phyloP scores from a whole-genome alignment of 2,797 vertebrate genomes.

The Gymnoscopelus microlampas region DNA sequence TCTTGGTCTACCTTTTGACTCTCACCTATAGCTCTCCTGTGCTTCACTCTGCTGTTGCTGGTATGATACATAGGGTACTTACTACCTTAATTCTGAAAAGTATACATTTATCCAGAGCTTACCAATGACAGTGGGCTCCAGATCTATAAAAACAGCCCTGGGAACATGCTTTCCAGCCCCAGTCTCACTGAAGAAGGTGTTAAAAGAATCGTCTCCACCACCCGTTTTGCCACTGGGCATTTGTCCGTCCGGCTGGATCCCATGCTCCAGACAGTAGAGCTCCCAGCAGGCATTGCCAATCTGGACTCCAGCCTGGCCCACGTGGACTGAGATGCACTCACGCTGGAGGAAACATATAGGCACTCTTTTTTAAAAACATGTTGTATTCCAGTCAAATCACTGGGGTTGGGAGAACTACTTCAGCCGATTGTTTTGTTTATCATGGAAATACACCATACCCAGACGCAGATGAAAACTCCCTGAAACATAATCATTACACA shows the following conservation, averaged over 20 bases:
- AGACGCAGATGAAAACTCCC: too few relatives aligned
- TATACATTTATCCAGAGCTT: slow-evolving; percentile 15
- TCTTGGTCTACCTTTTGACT: too few relatives aligned
- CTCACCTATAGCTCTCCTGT: too few relatives aligned
- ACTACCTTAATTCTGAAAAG: too few relatives aligned
- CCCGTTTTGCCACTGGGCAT: slow-evolving; percentile 67
- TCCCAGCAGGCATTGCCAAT: slow-evolving; percentile 70
- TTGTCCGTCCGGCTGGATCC: slow-evolving; percentile 66
- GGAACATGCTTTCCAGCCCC: slow-evolving; percentile 83
- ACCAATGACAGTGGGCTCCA: slow-evolving; percentile 88
- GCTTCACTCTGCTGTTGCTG: too few relatives aligned
- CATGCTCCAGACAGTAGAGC: slow-evolving; percentile 69
- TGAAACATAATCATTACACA: too few relatives aligned
- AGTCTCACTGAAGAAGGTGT: slow-evolving; percentile 81
- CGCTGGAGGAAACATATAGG: slow-evolving; percentile 29
- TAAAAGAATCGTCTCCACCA: slow-evolving; percentile 70
- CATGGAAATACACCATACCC: too few relatives aligned
- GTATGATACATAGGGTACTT: too few relatives aligned
- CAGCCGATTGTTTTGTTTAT: too few relatives aligned
- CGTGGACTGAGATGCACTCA: slow-evolving; percentile 65
- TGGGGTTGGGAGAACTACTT: too few relatives aligned
- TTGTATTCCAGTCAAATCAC: too few relatives aligned
- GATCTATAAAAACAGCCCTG: slow-evolving; percentile 85
- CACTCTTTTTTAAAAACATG: slow-evolving; percentile 4
- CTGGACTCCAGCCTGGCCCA: slow-evolving; percentile 67